Percentiles rank a stretch among this genome's conserved stretches.
Conservation (phyloP, 2,797 vertebrate genomes). For the Urosaurus nigricauda region DNA sequence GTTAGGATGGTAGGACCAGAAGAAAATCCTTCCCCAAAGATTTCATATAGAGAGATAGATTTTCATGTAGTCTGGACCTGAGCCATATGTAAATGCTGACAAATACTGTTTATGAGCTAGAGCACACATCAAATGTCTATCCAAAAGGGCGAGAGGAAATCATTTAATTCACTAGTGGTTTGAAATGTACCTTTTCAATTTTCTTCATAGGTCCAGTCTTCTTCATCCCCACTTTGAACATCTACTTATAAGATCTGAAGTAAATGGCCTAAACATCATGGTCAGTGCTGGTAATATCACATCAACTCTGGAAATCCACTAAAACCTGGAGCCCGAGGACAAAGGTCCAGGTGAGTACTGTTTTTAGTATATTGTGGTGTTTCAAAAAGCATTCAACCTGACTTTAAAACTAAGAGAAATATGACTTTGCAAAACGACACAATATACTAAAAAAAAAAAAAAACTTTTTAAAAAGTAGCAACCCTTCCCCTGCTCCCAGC, state of each 20-base stretch:
- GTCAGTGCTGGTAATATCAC: not conserved
- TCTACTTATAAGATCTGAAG: fast-evolving
- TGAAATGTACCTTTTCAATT: not conserved
- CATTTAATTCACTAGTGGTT: slow-evolving; percentile 18
- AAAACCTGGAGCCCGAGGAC: slow-evolving; percentile 14
- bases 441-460: slow-evolving; percentile 5
- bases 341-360: not conserved
- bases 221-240: slow-evolving; percentile 33
- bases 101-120: too few relatives aligned
- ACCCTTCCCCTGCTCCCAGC: not conserved
- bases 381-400: slow-evolving; percentile 21
- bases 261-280: slow-evolving; percentile 10
- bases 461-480: not conserved
- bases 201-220: slow-evolving; percentile 25
- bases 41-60: too few relatives aligned
- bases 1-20: too few relatives aligned
- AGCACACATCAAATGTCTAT: not conserved
- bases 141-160: not conserved
- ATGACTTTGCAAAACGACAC: slow-evolving; percentile 28
- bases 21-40: too few relatives aligned
- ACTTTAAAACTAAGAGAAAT: slow-evolving; percentile 19
- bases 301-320: slow-evolving; percentile 33
- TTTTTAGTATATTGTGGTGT: slow-evolving; percentile 25
- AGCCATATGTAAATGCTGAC: too few relatives aligned
- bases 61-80: too few relatives aligned